Conservation (phyloP, 2,113 vertebrate species). For the Orientallactaga bullata region DNA sequence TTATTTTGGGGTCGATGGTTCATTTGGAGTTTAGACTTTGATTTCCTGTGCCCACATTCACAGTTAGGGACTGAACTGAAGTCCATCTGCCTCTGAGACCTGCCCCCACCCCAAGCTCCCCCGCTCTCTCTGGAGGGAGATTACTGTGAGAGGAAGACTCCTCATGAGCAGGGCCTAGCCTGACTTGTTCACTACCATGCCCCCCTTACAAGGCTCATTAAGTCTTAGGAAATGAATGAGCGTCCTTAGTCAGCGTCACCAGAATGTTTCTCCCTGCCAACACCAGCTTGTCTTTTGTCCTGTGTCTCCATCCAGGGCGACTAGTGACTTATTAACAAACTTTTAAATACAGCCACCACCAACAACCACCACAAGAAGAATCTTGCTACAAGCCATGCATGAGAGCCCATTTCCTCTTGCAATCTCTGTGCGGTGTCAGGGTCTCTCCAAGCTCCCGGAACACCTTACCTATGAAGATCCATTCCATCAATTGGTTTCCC, state of each 20-base stretch:
- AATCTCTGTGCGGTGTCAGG: not conserved
- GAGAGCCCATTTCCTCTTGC: not conserved
- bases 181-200: not conserved
- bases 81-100: not conserved
- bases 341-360: too few species aligned
- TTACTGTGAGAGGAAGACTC: not conserved
- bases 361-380: too few species aligned
- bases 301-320: not conserved
- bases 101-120: too few species aligned
- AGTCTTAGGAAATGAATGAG: not conserved
- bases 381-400: too few species aligned
- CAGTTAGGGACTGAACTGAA: not conserved
- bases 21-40: not conserved
- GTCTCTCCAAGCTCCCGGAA: not conserved
- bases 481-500: not conserved
- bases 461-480: not conserved
- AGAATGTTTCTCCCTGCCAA: not conserved
- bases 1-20: not conserved
- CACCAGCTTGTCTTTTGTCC: constrained; percentile 16
- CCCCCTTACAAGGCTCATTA: not conserved
- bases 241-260: not conserved
- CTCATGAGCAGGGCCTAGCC: not conserved
- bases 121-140: not conserved
- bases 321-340: constrained; percentile 43
- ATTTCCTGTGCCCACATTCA: not conserved